Conservation (phyloP, 2,797 vertebrate species). For the Neostethus bicornis region DNA sequence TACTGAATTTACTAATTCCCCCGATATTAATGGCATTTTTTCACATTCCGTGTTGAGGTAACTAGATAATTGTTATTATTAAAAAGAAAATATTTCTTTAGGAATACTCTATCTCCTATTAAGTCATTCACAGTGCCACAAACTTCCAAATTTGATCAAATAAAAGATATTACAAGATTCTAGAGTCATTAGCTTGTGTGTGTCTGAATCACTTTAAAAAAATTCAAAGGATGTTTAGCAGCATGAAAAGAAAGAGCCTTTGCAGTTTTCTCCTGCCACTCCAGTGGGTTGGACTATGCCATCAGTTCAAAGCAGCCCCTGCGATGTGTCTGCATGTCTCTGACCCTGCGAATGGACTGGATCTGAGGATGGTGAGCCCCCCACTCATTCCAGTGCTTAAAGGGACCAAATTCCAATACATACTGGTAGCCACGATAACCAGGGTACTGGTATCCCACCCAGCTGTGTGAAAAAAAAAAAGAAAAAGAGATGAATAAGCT, state of each 20-base stretch:
- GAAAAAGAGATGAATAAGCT: conserved; percentile 4
- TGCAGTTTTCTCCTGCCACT: conserved; percentile 37
- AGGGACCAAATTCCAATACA: conserved; percentile 81
- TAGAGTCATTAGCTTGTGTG: conserved; percentile 35
- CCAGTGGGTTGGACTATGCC: conserved; percentile 52
- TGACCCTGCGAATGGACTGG: conserved; percentile 85
- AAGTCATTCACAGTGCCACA: conserved; percentile 38
- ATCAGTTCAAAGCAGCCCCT: conserved; percentile 83
- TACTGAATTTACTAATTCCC: conserved; percentile 44
- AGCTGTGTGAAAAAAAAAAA: conserved; percentile 65
- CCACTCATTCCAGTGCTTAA: conserved; percentile 88
- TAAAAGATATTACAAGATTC: conserved; percentile 58
- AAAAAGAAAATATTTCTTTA: no score
- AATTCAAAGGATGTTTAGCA: conserved; percentile 48
- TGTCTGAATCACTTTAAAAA: conserved; percentile 46
- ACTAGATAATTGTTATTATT: no score
- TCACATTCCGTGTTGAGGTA: conserved; percentile 57
- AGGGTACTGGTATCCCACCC: conserved; percentile 88
- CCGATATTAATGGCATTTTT: conserved; percentile 45
- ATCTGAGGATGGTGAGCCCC: conserved; percentile 84
- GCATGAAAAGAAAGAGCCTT: conserved; percentile 30
- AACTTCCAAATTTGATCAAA: conserved; percentile 44
- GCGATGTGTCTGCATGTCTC: conserved; percentile 86
- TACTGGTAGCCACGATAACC: conserved; percentile 88
- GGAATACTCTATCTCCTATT: conserved; percentile 25